phyloP scores from a whole-genome alignment of 2,113 vertebrate genomes.

The Ptychochromis oligacanthus region DNA sequence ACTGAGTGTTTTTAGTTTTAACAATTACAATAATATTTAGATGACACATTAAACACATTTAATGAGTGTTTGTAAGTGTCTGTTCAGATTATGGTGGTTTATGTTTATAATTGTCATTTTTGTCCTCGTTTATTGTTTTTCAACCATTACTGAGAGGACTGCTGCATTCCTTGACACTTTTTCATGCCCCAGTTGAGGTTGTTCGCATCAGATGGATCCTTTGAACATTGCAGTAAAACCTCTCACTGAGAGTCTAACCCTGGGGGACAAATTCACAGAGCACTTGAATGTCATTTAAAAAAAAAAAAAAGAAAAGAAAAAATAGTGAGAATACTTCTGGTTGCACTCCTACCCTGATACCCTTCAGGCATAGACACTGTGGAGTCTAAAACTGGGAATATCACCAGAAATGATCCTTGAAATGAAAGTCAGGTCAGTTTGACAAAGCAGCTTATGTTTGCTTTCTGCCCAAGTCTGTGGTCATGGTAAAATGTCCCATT shows the following conservation, averaged over 20 bases:
- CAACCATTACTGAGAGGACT: background rate
- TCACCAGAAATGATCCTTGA: background rate
- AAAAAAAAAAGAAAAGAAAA: background rate
- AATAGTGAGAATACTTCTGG: background rate
- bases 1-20: background rate
- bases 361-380: background rate
- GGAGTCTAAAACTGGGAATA: background rate
- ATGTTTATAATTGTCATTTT: background rate
- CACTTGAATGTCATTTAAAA: background rate
- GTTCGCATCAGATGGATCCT: too few species aligned
- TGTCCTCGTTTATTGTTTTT: rapidly evolving
- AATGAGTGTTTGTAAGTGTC: background rate
- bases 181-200: too few species aligned
- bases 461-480: background rate
- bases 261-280: background rate
- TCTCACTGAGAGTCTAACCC: too few species aligned
- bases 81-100: background rate
- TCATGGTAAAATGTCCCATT: background rate
- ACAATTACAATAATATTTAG: background rate
- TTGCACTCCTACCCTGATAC: background rate
- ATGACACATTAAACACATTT: background rate
- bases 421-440: constrained; percentile 1
- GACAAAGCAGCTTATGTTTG: background rate
- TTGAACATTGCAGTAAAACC: too few species aligned
- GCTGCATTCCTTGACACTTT: background rate